Percentiles rank a stretch among this genome's conserved stretches.
These are phyloP conservation scores for Rambutsinella grinnellia DNA, from an alignment of 2,888 invertebrate genomes.

Conservation along the genomic window DNA sequence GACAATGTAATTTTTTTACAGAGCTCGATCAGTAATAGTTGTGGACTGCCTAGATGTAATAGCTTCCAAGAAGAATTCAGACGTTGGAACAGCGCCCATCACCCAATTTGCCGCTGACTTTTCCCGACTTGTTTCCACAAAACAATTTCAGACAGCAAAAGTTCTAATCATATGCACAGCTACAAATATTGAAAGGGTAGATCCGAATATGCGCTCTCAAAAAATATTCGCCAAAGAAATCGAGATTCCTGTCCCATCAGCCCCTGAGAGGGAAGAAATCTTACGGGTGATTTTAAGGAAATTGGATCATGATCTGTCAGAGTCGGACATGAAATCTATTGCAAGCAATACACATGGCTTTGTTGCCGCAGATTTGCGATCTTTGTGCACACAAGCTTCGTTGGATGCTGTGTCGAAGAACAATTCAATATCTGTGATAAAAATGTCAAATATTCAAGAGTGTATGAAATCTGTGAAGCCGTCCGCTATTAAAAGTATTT, in stretches of 20 bases:
- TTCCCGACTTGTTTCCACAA: constrained; percentile 37
- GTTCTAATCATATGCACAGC: constrained; percentile 85
- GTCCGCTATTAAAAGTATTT: constrained; percentile 91
- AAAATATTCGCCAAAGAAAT: constrained; percentile 85
- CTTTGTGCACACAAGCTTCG: constrained; percentile 81
- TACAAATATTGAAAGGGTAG: constrained; percentile 81
- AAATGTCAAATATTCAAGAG: constrained; percentile 73
- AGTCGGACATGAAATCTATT: constrained; percentile 74
- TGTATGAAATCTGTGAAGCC: constrained; percentile 83
- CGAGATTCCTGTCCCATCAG: constrained; percentile 83
- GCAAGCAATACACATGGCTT: constrained; percentile 87
- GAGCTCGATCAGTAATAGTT: constrained; percentile 81
- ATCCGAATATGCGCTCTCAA: constrained; percentile 81
- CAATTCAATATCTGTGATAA: constrained; percentile 60
- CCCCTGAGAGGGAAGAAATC: constrained; percentile 77
- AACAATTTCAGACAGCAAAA: constrained; percentile 61
- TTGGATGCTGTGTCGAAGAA: constrained; percentile 72
- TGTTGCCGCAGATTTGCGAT: constrained; percentile 89
- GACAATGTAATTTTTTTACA: constrained; percentile 70
- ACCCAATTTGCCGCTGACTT: constrained; percentile 66
- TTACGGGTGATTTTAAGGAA: constrained; percentile 76
- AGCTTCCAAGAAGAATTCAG: constrained; percentile 75
- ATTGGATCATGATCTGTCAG: constrained; percentile 73
- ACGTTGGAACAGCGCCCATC: constrained; percentile 70
- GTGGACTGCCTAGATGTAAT: constrained; percentile 89